These are phyloP conservation scores for Carettochelys insculpta DNA, from an alignment of 2,113 vertebrate genomes.

Conservation along the genomic window DNA sequence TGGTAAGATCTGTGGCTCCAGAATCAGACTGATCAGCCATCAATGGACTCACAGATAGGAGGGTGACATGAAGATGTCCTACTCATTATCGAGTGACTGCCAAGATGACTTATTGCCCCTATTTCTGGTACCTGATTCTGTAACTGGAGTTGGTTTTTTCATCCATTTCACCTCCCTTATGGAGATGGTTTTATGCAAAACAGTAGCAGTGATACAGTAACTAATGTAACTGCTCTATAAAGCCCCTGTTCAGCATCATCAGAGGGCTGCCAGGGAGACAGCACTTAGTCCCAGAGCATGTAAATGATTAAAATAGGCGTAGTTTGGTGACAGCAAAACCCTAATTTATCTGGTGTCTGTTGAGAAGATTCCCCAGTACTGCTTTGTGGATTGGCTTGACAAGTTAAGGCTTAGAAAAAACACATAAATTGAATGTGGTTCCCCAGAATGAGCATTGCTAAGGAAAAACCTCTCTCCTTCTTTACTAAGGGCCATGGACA, in stretches of 20 bases:
- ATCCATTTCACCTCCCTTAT: accelerated
- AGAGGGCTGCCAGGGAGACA: too few relatives aligned
- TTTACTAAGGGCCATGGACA: neutral
- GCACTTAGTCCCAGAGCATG: neutral
- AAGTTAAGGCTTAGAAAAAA: neutral
- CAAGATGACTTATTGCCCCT: neutral
- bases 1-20: too few relatives aligned
- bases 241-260: neutral
- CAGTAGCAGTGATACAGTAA: accelerated
- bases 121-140: neutral
- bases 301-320: neutral
- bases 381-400: neutral
- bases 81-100: too few relatives aligned
- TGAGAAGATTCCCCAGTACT: neutral
- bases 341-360: neutral
- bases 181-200: neutral
- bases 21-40: too few relatives aligned
- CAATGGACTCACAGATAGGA: too few relatives aligned
- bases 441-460: neutral
- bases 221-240: neutral
- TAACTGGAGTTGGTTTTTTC: neutral
- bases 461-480: neutral
- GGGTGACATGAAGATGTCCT: too few relatives aligned
- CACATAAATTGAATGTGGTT: neutral
- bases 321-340: neutral